A percentile compares a stretch with the other conserved stretches of the same genome.
phyloP scores from a whole-genome alignment of 2,797 vertebrate species.

The Yasuhikotakia modesta region DNA sequence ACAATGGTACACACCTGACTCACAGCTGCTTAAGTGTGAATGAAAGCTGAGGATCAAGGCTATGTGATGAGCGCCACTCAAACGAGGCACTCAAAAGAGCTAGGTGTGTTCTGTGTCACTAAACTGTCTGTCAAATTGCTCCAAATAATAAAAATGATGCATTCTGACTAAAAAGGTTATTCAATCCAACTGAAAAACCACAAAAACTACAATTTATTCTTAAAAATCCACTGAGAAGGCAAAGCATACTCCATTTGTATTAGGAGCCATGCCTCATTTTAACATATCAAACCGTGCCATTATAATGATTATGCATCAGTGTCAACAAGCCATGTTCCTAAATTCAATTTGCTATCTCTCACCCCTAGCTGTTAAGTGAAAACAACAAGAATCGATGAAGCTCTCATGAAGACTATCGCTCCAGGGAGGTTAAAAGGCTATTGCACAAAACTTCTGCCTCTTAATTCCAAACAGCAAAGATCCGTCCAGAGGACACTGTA shows the following conservation, averaged over 20 bases:
- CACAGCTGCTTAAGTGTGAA: too few relatives aligned
- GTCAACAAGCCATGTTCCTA: conserved; percentile 73
- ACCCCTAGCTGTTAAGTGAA: conserved; percentile 64
- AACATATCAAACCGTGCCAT: conserved; percentile 66
- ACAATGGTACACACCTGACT: too few relatives aligned
- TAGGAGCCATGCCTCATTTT: conserved; percentile 44
- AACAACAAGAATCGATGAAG: conserved; percentile 67
- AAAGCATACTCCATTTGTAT: conserved; percentile 45
- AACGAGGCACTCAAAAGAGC: conserved; percentile 13
- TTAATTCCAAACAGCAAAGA: conserved; percentile 35
- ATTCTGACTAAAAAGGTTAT: background rate
- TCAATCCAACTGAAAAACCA: background rate
- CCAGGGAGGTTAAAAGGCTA: conserved; percentile 25
- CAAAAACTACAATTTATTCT: background rate
- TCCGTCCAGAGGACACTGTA: conserved; percentile 21
- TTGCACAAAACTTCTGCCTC: conserved; percentile 12
- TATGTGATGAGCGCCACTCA: background rate
- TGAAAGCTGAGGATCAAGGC: too few relatives aligned
- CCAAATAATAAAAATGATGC: background rate
- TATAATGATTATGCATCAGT: conserved; percentile 73
- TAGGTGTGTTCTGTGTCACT: conserved; percentile 8
- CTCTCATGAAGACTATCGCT: conserved; percentile 56
- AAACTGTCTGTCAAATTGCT: conserved; percentile 2
- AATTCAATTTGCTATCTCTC: conserved; percentile 79
- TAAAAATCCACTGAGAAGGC: background rate